A percentile compares a stretch with the other conserved stretches of the same genome.
Conservation (phyloP, 2,888 invertebrate species). For the Dryocosmus kuriphilus region DNA sequence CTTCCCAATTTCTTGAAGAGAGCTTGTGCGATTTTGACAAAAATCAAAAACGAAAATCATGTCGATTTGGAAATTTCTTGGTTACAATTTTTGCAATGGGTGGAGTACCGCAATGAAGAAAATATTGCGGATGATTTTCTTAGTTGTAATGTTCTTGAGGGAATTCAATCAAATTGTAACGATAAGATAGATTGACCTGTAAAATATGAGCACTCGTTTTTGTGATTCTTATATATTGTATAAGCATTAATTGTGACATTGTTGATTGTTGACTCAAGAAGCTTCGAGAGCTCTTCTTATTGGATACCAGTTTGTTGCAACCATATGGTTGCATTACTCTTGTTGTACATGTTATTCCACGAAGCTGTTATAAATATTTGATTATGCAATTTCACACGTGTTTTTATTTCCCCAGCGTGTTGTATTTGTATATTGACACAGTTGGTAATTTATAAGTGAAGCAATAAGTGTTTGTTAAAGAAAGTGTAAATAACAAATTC, state of each 20-base stretch:
- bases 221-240: not conserved
- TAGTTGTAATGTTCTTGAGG: not conserved
- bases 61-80: not conserved
- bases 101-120: not conserved
- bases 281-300: not conserved
- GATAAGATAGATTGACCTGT: conserved; percentile 1
- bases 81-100: not conserved
- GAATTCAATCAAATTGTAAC: not conserved
- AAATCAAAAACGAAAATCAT: not conserved
- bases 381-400: not conserved
- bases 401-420: not conserved
- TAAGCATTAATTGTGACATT: not conserved
- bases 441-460: not conserved
- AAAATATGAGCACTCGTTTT: not conserved
- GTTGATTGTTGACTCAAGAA: not conserved
- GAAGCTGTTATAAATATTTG: not conserved
- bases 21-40: not conserved
- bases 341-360: not conserved
- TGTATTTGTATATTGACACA: not conserved
- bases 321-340: not conserved
- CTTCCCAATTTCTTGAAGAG: conserved; percentile 22
- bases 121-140: not conserved
- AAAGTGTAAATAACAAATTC: not conserved
- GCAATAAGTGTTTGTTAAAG: too few species aligned
- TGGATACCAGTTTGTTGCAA: not conserved